Conservation (phyloP, 2,797 vertebrate species). For the Oryzias sinensis region DNA sequence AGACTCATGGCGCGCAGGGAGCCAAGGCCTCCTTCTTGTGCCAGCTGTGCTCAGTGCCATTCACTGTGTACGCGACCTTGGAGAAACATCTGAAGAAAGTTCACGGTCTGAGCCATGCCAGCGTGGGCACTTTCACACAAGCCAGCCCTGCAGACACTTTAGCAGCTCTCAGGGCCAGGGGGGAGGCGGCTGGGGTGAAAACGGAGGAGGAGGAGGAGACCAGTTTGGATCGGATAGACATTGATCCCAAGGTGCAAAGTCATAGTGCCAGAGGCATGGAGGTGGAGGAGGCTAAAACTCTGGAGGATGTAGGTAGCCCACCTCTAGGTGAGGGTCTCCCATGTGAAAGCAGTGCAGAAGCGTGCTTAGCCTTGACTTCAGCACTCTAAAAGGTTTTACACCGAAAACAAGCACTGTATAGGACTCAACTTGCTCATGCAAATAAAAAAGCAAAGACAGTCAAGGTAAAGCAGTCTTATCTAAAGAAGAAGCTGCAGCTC, state of each 20-base stretch:
- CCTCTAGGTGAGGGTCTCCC: conserved; percentile 20
- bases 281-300: conserved; percentile 31
- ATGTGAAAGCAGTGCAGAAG: conserved; percentile 28
- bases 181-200: conserved; percentile 49
- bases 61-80: conserved; percentile 82
- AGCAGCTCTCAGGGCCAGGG: conserved; percentile 48
- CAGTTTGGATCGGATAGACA: conserved; percentile 45
- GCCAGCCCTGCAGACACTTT: conserved; percentile 50
- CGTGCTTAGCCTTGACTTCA: conserved; percentile 47
- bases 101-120: conserved; percentile 77
- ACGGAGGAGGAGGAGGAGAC: conserved; percentile 55
- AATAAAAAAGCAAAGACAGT: conserved; percentile 12
- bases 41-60: conserved; percentile 74
- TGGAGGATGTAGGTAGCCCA: conserved; percentile 35
- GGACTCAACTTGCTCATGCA: conserved; percentile 9
- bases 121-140: conserved; percentile 68
- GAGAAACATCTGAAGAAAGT: conserved; percentile 84
- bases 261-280: conserved; percentile 32
- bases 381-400: conserved; percentile 42
- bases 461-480: conserved; percentile 16
- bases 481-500: conserved; percentile 18
- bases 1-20: conserved; percentile 81
- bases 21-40: conserved; percentile 63
- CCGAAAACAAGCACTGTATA: conserved; percentile 29
- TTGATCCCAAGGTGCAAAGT: conserved; percentile 41